phyloP scores from a whole-genome alignment of 2,888 invertebrate genomes.

The Busseola fusca region DNA sequence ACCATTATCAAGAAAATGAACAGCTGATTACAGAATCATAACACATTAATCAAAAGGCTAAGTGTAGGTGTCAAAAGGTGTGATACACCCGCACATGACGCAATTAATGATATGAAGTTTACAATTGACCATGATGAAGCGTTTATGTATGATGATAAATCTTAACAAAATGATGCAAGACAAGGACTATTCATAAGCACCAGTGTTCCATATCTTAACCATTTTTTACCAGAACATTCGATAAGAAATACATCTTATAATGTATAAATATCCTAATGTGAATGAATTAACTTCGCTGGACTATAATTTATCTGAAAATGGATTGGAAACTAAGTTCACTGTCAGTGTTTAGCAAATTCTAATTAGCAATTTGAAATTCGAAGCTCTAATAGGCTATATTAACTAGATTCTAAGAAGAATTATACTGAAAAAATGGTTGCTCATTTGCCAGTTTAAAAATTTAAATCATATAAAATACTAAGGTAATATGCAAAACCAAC shows the following conservation, averaged over 20 bases:
- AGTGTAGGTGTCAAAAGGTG: slow-evolving; percentile 40
- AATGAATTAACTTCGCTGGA: slow-evolving; percentile 34
- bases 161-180: slow-evolving; percentile 36
- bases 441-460: slow-evolving; percentile 29
- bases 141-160: slow-evolving; percentile 31
- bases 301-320: slow-evolving; percentile 43
- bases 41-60: slow-evolving; percentile 39
- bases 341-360: slow-evolving; percentile 23
- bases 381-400: slow-evolving; percentile 43
- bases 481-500: slow-evolving; percentile 57
- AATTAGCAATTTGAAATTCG: slow-evolving; percentile 49
- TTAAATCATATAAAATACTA: slow-evolving; percentile 20
- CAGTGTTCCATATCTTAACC: background rate
- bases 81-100: slow-evolving; percentile 40
- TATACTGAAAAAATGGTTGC: slow-evolving; percentile 17
- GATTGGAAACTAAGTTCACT: slow-evolving; percentile 20
- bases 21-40: slow-evolving; percentile 48
- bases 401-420: slow-evolving; percentile 14
- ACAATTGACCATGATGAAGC: slow-evolving; percentile 34
- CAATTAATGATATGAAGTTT: slow-evolving; percentile 44
- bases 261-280: slow-evolving; percentile 20
- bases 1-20: slow-evolving; percentile 24
- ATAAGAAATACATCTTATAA: slow-evolving; percentile 24
- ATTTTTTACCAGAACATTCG: background rate
- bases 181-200: slow-evolving; percentile 7